Evolutionary conservation across 2,888 invertebrate genomes (phyloP).

Genomic region (Heterodera filipjevi): DNA sequence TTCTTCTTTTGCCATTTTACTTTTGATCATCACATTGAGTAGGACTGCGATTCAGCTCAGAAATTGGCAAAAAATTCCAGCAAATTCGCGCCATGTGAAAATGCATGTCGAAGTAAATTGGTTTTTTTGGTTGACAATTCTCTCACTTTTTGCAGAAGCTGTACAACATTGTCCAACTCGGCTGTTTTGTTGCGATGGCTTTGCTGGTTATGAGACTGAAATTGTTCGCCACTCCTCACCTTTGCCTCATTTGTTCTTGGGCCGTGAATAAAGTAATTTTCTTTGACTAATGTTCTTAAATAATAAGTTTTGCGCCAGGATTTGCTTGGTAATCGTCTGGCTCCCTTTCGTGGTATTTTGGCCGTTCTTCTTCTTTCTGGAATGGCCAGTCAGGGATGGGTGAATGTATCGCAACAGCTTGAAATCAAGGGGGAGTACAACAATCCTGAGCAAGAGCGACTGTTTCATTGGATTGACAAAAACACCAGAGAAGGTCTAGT

Average conservation of each 20-base stretch:
- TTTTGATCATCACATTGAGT: constrained; percentile 18
- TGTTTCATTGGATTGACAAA: constrained; percentile 78
- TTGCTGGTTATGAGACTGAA: constrained; percentile 79
- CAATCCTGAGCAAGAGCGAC: constrained; percentile 76
- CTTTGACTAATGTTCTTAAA: not conserved
- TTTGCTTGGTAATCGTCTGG: constrained; percentile 22
- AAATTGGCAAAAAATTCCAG: constrained; percentile 7
- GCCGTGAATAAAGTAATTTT: constrained; percentile 67
- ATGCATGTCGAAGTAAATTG: constrained; percentile 30
- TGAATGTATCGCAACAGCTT: constrained; percentile 70
- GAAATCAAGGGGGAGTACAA: constrained; percentile 74
- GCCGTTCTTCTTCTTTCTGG: constrained; percentile 70
- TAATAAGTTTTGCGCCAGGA: constrained; percentile 17
- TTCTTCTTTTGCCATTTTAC: constrained; percentile 17
- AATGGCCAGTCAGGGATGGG: constrained; percentile 68
- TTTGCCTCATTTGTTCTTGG: constrained; percentile 77
- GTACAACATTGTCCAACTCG: constrained; percentile 77
- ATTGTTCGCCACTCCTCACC: constrained; percentile 78
- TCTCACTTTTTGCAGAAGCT: constrained; percentile 43
- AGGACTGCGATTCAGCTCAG: constrained; percentile 16
- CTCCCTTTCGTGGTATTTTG: constrained; percentile 24
- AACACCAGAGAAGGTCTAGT: constrained; percentile 70
- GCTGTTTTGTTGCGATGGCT: constrained; percentile 78
- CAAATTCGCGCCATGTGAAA: not conserved
- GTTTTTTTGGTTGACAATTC: not conserved